These are phyloP conservation scores for Oeneis ivallda DNA, from an alignment of 2,888 invertebrate genomes.

Conservation along the genomic window DNA sequence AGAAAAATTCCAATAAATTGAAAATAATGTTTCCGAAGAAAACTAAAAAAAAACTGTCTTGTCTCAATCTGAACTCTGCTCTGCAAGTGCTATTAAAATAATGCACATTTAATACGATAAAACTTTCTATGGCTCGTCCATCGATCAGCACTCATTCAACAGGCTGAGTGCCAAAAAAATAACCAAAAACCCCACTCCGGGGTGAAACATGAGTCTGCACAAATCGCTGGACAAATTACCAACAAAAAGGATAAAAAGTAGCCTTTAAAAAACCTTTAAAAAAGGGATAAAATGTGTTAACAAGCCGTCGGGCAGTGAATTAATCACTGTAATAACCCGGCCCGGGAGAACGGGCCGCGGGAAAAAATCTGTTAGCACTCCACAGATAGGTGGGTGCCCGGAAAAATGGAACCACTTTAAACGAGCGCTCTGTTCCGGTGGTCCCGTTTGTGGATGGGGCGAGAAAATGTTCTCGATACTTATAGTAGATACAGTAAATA, in stretches of 20 bases:
- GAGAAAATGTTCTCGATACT: background rate
- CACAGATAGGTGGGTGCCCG: slow-evolving; percentile 41
- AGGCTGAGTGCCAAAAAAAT: slow-evolving; percentile 18
- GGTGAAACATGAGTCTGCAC: slow-evolving; percentile 35
- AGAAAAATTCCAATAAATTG: no score
- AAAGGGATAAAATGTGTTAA: slow-evolving; percentile 47
- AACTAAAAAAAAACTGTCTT: no score
- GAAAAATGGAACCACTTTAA: slow-evolving; percentile 47
- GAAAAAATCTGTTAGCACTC: slow-evolving; percentile 67
- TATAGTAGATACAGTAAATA: no score
- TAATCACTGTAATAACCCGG: slow-evolving; percentile 57
- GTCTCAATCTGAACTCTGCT: no score
- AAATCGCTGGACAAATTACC: slow-evolving; percentile 48
- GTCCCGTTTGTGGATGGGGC: slow-evolving; percentile 46
- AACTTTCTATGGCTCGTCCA: background rate
- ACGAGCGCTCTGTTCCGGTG: slow-evolving; percentile 36
- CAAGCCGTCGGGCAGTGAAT: slow-evolving; percentile 52
- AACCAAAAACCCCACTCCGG: slow-evolving; percentile 42
- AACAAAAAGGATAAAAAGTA: slow-evolving; percentile 24
- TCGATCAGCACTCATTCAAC: background rate
- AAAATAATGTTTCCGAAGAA: no score
- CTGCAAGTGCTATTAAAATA: background rate
- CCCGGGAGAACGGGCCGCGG: slow-evolving; percentile 49
- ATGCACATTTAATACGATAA: background rate
- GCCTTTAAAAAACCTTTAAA: slow-evolving; percentile 37